Conservation (phyloP, 2,888 invertebrate species). For the Oscheius sp. region DNA sequence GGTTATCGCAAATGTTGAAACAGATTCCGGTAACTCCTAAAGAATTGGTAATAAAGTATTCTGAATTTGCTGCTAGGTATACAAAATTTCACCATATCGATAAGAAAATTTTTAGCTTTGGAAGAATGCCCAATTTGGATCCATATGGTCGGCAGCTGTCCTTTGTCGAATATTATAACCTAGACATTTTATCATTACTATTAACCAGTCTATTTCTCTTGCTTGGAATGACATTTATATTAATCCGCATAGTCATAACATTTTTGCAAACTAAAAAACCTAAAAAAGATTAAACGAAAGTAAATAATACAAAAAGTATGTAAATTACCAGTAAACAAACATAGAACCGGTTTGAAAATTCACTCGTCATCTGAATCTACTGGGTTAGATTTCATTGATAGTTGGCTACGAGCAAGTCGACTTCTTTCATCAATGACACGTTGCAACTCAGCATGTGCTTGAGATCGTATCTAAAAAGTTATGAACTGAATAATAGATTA, state of each 20-base stretch:
- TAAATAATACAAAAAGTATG: too few relatives aligned
- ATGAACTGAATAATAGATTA: conserved; percentile 7
- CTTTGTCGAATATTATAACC: background rate
- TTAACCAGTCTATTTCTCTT: too few relatives aligned
- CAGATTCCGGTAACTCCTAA: conserved; percentile 7
- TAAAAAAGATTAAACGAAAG: background rate
- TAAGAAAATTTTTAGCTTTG: background rate
- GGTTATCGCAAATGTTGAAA: conserved; percentile 15
- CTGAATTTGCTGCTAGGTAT: conserved; percentile 25
- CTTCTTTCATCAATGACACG: conserved; percentile 13
- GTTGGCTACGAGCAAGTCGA: background rate
- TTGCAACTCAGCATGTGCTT: background rate
- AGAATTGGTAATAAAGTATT: conserved; percentile 19
- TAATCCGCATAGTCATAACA: too few relatives aligned
- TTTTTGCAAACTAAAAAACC: background rate
- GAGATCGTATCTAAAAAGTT: conserved; percentile 14
- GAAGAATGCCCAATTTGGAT: background rate
- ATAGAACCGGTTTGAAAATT: too few relatives aligned
- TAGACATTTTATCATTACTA: conserved; percentile 9
- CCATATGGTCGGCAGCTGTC: conserved; percentile 2
- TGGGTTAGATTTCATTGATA: conserved; percentile 19
- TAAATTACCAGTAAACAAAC: too few relatives aligned
- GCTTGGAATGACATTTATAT: too few relatives aligned
- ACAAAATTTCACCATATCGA: background rate
- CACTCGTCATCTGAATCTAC: conserved; percentile 31